Percentiles rank a stretch among this genome's conserved stretches.
phyloP scores from a whole-genome alignment of 2,888 invertebrate genomes.

The Zootermopsis nevadensis region DNA sequence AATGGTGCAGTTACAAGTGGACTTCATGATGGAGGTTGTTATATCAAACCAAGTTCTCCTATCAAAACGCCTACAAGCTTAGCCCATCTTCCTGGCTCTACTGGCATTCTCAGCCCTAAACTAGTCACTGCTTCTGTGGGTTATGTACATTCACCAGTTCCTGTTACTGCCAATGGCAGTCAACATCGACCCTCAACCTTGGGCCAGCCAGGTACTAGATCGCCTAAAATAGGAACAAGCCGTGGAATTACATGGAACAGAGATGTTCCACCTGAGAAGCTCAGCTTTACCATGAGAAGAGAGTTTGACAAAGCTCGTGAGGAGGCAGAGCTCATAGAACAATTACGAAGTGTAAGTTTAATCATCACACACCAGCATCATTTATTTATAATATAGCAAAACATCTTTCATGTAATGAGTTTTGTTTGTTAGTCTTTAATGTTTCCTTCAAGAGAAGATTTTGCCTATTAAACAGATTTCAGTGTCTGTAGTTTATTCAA shows the following conservation, averaged over 20 bases:
- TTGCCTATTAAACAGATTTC: too few relatives aligned
- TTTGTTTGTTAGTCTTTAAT: too few relatives aligned
- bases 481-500: too few relatives aligned
- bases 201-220: conserved; percentile 40
- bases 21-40: conserved; percentile 61
- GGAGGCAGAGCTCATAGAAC: conserved; percentile 86
- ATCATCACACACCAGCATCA: not conserved
- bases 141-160: conserved; percentile 62
- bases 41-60: conserved; percentile 76
- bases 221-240: conserved; percentile 50
- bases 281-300: conserved; percentile 91
- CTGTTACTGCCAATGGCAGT: conserved; percentile 36
- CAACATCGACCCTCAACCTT: conserved; percentile 40
- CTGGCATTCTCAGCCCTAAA: conserved; percentile 61
- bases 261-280: conserved; percentile 76
- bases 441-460: too few relatives aligned
- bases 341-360: conserved; percentile 81
- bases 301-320: conserved; percentile 93
- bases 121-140: conserved; percentile 70
- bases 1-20: conserved; percentile 47
- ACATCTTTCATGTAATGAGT: too few relatives aligned
- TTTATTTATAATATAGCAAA: too few relatives aligned
- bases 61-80: conserved; percentile 68
- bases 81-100: conserved; percentile 60
- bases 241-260: conserved; percentile 71